Conservation (phyloP, 2,113 vertebrate genomes). For the Eulacestoma nigropectus region DNA sequence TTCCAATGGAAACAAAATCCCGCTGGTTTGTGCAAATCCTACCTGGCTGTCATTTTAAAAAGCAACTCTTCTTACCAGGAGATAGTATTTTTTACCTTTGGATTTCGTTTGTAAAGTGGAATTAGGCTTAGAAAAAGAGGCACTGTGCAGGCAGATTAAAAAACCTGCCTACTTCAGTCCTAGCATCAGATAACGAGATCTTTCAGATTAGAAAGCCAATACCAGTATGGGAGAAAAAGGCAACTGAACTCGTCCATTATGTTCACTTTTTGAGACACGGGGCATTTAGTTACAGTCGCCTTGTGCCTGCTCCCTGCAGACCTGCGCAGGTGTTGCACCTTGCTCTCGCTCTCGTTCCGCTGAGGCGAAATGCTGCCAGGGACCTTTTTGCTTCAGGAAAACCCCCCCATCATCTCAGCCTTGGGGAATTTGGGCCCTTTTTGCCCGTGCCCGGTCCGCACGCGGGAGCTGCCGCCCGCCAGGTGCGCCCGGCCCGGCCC, state of each 20-base stretch:
- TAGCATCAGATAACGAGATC: constrained; percentile 26
- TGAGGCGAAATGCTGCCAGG: rapidly evolving
- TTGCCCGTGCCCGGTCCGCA: rapidly evolving
- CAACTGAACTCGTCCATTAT: neutral
- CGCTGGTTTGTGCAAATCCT: neutral
- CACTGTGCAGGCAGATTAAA: neutral
- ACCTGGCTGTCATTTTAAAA: neutral
- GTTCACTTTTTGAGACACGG: neutral
- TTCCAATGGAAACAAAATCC: neutral
- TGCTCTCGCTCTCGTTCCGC: rapidly evolving
- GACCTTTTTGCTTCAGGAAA: neutral
- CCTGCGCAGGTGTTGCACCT: neutral
- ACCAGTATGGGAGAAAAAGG: neutral
- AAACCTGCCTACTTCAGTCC: neutral
- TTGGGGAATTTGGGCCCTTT: neutral
- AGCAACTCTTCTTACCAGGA: neutral
- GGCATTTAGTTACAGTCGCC: neutral
- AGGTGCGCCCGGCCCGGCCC: neutral
- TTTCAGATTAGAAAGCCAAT: constrained; percentile 26
- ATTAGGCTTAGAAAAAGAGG: neutral
- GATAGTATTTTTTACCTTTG: neutral
- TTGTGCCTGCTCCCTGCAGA: neutral
- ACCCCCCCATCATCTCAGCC: rapidly evolving
- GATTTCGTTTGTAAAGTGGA: neutral
- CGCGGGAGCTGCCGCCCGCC: neutral